Conservation (phyloP, 2,888 invertebrate species). For the Drosophila cognata region DNA sequence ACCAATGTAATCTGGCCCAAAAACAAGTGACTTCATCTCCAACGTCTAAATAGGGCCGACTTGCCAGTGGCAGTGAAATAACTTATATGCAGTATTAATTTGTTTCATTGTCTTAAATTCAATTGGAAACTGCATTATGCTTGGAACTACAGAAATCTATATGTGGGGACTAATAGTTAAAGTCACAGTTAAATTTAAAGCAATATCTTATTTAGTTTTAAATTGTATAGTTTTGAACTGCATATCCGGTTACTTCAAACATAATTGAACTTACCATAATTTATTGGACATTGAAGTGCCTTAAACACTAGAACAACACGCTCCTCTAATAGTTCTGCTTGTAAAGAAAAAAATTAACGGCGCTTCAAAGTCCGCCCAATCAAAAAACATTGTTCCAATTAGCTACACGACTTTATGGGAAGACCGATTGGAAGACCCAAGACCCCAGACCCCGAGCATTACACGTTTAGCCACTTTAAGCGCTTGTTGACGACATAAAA, state of each 20-base stretch:
- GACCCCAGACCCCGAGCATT: slow-evolving; percentile 28
- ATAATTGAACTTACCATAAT: too few species aligned
- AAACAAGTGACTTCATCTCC: background rate
- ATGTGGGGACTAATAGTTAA: background rate
- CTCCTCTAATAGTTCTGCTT: background rate
- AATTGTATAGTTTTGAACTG: background rate
- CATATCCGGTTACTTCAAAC: background rate
- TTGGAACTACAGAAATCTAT: background rate
- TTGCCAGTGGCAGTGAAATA: slow-evolving; percentile 7
- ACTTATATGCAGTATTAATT: slow-evolving; percentile 26
- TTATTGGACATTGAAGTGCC: background rate
- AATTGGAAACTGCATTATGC: background rate
- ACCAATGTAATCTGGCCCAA: background rate
- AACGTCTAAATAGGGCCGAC: background rate
- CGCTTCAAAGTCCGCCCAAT: slow-evolving; percentile 7
- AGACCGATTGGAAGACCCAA: slow-evolving; percentile 21
- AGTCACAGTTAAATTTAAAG: background rate
- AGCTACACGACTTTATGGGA: slow-evolving; percentile 43
- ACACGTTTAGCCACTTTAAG: slow-evolving; percentile 64
- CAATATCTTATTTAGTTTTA: background rate
- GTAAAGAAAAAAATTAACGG: background rate
- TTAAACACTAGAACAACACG: background rate
- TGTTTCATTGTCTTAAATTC: slow-evolving; percentile 23
- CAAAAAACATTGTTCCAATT: slow-evolving; percentile 47
- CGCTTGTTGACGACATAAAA: slow-evolving; percentile 58